Evolutionary conservation across 2,888 invertebrate species (phyloP).

Genomic region (Aplocera efformata): DNA sequence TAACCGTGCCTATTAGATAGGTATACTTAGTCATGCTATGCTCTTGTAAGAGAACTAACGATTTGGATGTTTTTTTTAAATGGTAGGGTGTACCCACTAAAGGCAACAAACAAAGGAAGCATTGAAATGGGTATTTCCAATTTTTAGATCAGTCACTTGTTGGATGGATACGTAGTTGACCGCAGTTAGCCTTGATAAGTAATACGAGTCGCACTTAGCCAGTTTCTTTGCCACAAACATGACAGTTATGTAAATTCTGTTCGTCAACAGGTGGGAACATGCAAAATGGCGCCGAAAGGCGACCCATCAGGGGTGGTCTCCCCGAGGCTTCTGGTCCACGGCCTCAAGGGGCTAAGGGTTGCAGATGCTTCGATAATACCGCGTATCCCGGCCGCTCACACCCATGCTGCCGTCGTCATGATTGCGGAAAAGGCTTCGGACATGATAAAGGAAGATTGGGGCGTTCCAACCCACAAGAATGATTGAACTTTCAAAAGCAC

Average conservation of each 20-base stretch:
- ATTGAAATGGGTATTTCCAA: too few relatives aligned
- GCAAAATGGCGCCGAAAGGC: conserved; percentile 84
- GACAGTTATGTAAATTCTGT: not conserved
- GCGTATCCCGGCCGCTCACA: conserved; percentile 76
- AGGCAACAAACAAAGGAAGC: too few relatives aligned
- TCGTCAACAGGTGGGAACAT: conserved; percentile 80
- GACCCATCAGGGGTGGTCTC: conserved; percentile 84
- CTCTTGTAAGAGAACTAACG: too few relatives aligned
- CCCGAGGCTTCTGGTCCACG: conserved; percentile 69
- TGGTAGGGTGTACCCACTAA: too few relatives aligned
- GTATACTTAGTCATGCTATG: too few relatives aligned
- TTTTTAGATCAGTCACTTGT: too few relatives aligned
- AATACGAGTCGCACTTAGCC: too few relatives aligned
- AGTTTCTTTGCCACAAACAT: not conserved
- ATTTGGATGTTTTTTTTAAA: too few relatives aligned
- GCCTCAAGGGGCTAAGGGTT: conserved; percentile 62
- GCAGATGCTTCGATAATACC: conserved; percentile 79
- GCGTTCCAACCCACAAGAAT: conserved; percentile 12
- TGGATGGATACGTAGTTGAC: too few relatives aligned
- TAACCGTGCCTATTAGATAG: too few relatives aligned
- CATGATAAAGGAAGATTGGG: conserved; percentile 75
- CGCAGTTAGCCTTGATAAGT: too few relatives aligned
- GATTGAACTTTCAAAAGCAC: not conserved
- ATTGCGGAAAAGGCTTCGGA: conserved; percentile 78
- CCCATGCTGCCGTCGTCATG: conserved; percentile 77